Conservation (phyloP, 2,888 invertebrate species). For the Aelia acuminata region DNA sequence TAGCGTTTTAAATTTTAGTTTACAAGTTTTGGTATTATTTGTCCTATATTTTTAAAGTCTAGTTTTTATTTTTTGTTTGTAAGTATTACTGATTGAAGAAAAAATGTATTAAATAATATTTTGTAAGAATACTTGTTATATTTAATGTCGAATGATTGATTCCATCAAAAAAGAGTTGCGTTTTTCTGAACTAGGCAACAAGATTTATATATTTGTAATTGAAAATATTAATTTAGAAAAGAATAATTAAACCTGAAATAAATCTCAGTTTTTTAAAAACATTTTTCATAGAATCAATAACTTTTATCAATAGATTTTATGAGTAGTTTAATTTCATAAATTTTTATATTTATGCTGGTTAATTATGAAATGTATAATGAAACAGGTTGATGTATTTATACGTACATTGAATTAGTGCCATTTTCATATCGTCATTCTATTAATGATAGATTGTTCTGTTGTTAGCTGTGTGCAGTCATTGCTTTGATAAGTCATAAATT, state of each 20-base stretch:
- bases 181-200: not conserved
- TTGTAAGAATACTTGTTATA: not conserved
- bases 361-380: not conserved
- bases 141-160: not conserved
- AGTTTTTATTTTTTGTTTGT: not conserved
- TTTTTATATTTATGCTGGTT: not conserved
- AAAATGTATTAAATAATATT: not conserved
- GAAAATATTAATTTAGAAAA: not conserved
- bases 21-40: not conserved
- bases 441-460: not conserved
- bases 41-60: not conserved
- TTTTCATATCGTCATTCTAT: not conserved
- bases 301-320: not conserved
- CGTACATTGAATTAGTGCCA: not conserved
- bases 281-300: not conserved
- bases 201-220: not conserved
- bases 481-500: constrained; percentile 7
- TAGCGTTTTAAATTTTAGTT: not conserved
- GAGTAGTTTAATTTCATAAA: not conserved
- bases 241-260: too few relatives aligned
- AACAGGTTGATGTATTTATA: not conserved
- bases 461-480: not conserved
- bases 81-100: not conserved
- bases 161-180: not conserved
- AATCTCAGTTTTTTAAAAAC: too few relatives aligned